Percentiles rank a stretch among this genome's conserved stretches.
Conservation (phyloP, 2,113 vertebrate species). For the Dromas ardeola region DNA sequence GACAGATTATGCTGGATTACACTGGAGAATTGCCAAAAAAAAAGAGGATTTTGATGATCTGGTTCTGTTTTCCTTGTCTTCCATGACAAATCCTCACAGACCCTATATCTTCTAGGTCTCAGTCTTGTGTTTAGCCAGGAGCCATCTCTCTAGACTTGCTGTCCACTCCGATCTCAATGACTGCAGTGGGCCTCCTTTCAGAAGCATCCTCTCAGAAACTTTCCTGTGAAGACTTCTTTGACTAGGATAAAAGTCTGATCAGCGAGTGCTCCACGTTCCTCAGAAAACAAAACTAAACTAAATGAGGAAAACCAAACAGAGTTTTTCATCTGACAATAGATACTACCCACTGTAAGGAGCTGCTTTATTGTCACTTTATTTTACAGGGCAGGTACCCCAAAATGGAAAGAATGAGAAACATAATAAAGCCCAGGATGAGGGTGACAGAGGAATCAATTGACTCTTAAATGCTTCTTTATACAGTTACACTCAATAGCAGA, state of each 20-base stretch:
- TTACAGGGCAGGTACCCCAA: background rate
- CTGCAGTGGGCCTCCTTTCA: background rate
- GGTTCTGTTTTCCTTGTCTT: background rate
- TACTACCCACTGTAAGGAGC: background rate
- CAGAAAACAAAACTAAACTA: background rate
- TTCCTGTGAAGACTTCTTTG: background rate
- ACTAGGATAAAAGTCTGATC: background rate
- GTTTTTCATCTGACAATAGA: background rate
- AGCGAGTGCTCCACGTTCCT: background rate
- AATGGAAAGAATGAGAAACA: background rate
- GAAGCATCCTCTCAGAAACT: background rate
- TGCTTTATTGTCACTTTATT: background rate
- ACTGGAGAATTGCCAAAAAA: background rate
- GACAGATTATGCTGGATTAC: background rate
- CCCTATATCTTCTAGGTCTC: background rate
- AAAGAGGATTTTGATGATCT: background rate
- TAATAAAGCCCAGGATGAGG: background rate
- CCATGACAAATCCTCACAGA: background rate
- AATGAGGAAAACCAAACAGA: background rate
- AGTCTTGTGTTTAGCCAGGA: background rate
- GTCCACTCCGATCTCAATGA: background rate
- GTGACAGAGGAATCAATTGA: background rate
- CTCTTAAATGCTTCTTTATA: background rate
- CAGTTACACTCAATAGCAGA: background rate
- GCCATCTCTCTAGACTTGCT: background rate